These are phyloP conservation scores for Eretmochelys imbricata DNA, from an alignment of 2,113 vertebrate genomes.

Conservation along the genomic window DNA sequence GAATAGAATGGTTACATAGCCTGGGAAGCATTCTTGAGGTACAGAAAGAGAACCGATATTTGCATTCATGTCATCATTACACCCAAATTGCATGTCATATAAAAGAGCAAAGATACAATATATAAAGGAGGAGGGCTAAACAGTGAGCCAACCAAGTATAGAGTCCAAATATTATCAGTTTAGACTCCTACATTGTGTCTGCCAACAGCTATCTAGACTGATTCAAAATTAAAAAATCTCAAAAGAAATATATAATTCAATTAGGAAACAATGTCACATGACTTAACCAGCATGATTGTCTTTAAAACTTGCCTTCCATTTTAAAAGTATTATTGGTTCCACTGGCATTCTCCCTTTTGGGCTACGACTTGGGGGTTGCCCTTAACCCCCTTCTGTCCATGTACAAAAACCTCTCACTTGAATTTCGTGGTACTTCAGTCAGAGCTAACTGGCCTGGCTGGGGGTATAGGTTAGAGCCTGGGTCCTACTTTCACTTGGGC, in stretches of 20 bases:
- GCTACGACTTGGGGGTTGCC: background rate
- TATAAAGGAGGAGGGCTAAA: background rate
- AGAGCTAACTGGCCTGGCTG: background rate
- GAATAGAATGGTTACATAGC: background rate
- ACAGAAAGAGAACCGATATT: background rate
- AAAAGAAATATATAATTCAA: background rate
- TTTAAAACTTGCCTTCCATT: background rate
- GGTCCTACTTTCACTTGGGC: background rate
- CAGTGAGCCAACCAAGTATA: background rate
- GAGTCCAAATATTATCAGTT: background rate
- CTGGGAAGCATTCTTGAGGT: constrained; percentile 1
- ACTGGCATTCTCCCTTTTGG: background rate
- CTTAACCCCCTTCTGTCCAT: background rate
- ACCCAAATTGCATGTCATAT: background rate
- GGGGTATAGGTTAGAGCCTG: background rate
- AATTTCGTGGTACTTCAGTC: background rate
- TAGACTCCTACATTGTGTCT: background rate
- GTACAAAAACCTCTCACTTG: background rate
- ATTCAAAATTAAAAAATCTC: background rate
- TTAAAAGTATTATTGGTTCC: background rate
- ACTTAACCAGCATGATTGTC: background rate
- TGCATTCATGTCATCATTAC: constrained; percentile 8
- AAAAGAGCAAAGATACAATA: background rate
- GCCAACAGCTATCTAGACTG: background rate
- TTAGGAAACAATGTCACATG: background rate